Evolutionary conservation across 2,888 invertebrate species (phyloP), one percentile per base, ranked within the genome.

Genomic region (Drosophila subquinaria): DNA sequence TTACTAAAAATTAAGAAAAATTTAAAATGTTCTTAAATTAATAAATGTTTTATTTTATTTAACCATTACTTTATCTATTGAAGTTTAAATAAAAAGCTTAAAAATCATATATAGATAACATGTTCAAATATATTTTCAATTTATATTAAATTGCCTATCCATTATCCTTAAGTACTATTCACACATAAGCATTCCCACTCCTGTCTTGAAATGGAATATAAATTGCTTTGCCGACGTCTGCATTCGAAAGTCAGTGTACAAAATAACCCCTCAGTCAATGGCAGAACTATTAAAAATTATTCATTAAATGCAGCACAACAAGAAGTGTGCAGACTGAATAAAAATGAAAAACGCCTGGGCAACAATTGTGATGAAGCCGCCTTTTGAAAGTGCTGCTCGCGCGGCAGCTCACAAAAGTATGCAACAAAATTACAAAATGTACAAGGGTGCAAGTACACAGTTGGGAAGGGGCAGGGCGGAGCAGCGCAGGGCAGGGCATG

Each of bases 381-480:
- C 81, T 60, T 81, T 74, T 73, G 57, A 66, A 59, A 71, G 65
- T 33, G 30, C 40, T 47, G 17, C 45, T 65, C 61, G 61, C 67
- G 67, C 51, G 45, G 53, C 56, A 70, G 55, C 81, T 47, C 62
- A 73, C 84, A 72, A 87, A 83, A 87, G 87, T 78, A 80, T 87
- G 84, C 84, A 84, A 84, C 84, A 82, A 82, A 84, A 84, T 84
- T 84, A 76, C 87, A 84, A 76, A 84, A 84, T 80, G 69, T 82
- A 87, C 77, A 69, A 56, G 74, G 75, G 60, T 51, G 52, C 61
- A 57, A 47, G 59, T 38, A 8, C 30, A 30, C 30, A 38, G 47
- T 33, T 45, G 40, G 45, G 53, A 47, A 27, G 5, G 27, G 27
- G 27, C 27, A 27, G 27, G 27, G 45, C 15, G 23, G 30, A 42